Evolutionary conservation across 2,797 vertebrate genomes (phyloP).

Genomic region (Eidolon dupreanum): DNA sequence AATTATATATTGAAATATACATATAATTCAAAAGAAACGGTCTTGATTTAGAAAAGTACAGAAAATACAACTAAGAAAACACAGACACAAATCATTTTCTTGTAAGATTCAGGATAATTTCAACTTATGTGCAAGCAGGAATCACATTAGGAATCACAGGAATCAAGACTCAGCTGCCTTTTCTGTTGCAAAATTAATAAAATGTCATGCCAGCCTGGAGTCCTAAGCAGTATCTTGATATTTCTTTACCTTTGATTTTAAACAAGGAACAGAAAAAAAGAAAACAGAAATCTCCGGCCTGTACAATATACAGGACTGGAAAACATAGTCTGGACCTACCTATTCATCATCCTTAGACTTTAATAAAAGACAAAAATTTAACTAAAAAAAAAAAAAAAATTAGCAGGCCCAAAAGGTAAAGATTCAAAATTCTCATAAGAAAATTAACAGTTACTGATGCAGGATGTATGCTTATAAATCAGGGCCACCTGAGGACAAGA

Average conservation of each 20-base stretch:
- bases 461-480: background rate
- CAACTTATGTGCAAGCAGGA: background rate
- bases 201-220: constrained; percentile 17
- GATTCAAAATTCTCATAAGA: background rate
- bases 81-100: constrained; percentile 39
- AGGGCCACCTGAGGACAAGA: background rate
- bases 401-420: background rate
- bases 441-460: background rate
- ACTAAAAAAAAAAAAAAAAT: background rate
- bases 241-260: constrained; percentile 50
- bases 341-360: background rate
- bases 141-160: constrained; percentile 49
- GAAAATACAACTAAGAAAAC: constrained; percentile 38
- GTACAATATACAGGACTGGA: background rate
- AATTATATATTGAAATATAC: too few relatives aligned
- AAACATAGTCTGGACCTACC: background rate
- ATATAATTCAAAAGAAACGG: background rate
- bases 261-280: background rate
- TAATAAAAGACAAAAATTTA: background rate
- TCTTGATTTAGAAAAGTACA: background rate
- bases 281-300: background rate
- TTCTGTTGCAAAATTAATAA: constrained; percentile 60
- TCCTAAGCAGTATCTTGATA: background rate
- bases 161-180: constrained; percentile 20
- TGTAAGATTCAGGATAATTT: constrained; percentile 48